A percentile compares a stretch with the other conserved stretches of the same genome.
These are phyloP conservation scores for Sciurus carolinensis DNA, from an alignment of 2,797 vertebrate species.

Conservation along the genomic window DNA sequence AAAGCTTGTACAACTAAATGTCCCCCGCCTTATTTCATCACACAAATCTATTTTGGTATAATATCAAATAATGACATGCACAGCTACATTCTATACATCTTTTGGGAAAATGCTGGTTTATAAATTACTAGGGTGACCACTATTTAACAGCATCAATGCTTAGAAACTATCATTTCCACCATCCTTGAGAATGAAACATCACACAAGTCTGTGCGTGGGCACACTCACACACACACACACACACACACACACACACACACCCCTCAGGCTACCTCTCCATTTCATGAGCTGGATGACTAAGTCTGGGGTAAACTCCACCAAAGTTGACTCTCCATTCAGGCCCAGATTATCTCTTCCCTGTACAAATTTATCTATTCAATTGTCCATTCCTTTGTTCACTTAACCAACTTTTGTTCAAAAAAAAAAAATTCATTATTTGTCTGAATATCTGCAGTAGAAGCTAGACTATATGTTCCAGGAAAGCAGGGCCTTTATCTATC, in stretches of 20 bases:
- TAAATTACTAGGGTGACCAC: neutral
- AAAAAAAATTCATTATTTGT: neutral
- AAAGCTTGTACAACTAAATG: neutral
- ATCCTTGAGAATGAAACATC: slow-evolving; percentile 18
- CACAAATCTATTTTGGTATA: neutral
- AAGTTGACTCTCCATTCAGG: neutral
- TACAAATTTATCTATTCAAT: neutral
- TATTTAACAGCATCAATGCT: neutral
- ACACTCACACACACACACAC: neutral
- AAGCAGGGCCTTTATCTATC: neutral
- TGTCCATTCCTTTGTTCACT: neutral
- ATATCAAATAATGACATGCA: neutral
- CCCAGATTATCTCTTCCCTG: neutral
- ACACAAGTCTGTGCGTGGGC: no score
- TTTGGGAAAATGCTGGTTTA: neutral
- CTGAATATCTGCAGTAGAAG: neutral
- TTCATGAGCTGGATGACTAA: neutral
- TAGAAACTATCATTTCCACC: neutral
- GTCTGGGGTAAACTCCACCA: neutral
- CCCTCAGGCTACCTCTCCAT: neutral
- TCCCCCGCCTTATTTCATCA: neutral
- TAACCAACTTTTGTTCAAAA: neutral
- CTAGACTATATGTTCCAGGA: neutral
- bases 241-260: neutral
- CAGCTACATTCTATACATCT: neutral